phyloP scores from a whole-genome alignment of 1,140 invertebrate species.

The Cataglyphis hispanica region DNA sequence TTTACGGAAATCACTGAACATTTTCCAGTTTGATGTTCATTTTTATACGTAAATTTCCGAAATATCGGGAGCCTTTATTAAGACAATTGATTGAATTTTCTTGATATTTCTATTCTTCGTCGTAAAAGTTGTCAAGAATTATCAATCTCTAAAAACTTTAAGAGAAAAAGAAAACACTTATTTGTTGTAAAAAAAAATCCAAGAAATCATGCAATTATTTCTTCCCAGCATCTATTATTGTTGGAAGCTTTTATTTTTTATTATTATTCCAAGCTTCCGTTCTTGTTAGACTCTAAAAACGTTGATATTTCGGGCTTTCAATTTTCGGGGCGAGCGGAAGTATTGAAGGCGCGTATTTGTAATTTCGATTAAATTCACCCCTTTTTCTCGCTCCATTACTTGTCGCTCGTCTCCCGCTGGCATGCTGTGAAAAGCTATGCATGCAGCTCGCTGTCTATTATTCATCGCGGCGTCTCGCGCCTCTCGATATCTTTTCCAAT shows the following conservation, averaged over 20 bases:
- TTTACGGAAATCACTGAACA: neutral
- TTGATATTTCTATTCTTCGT: neutral
- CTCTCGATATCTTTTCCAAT: constrained; percentile 36
- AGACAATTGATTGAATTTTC: neutral
- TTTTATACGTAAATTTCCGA: neutral
- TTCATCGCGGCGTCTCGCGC: constrained; percentile 27
- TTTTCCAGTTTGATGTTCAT: neutral
- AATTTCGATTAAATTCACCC: neutral
- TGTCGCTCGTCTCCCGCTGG: neutral
- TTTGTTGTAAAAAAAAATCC: too few relatives aligned
- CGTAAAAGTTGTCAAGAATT: neutral
- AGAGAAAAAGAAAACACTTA: neutral
- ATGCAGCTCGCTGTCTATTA: constrained; percentile 17
- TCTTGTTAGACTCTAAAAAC: neutral
- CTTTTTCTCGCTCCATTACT: neutral
- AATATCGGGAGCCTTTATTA: neutral
- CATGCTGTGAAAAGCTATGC: neutral
- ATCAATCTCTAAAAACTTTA: neutral
- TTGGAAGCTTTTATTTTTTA: neutral
- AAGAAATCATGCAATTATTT: neutral
- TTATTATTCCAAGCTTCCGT: too few relatives aligned
- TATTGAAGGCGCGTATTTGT: neutral
- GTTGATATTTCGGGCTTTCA: too few relatives aligned
- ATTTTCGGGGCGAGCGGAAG: too few relatives aligned
- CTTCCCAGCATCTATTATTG: neutral